Percentiles rank a stretch among this genome's conserved stretches.
Evolutionary conservation across 1,140 invertebrate species (phyloP).

Genomic region (Antheraea pernyi): DNA sequence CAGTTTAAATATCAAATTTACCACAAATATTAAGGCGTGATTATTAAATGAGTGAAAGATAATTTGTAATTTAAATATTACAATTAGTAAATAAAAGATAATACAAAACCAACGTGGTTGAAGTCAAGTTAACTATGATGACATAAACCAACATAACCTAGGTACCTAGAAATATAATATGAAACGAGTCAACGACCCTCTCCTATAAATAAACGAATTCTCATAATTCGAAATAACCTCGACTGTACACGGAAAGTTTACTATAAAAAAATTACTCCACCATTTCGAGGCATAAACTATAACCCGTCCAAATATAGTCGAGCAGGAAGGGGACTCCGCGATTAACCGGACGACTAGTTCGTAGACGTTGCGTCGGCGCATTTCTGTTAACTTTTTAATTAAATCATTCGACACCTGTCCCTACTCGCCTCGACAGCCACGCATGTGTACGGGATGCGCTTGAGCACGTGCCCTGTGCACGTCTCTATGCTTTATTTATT

Average conservation of each 20-base stretch:
- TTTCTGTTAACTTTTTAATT: slow-evolving; percentile 13
- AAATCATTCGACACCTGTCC: slow-evolving; percentile 16
- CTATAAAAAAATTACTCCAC: not conserved
- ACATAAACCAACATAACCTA: not conserved
- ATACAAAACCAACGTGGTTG: too few relatives aligned
- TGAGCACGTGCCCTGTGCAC: too few relatives aligned
- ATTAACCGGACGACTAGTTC: not conserved
- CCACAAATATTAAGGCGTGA: too few relatives aligned
- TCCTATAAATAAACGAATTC: not conserved
- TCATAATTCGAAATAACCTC: not conserved
- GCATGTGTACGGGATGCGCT: slow-evolving; percentile 5
- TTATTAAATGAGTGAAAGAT: too few relatives aligned
- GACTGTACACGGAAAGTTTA: not conserved
- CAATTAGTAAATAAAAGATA: too few relatives aligned
- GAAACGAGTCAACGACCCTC: not conserved
- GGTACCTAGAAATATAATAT: not conserved
- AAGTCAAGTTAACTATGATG: too few relatives aligned
- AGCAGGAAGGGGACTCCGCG: slow-evolving; percentile 7
- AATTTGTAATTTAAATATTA: too few relatives aligned
- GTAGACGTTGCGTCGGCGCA: not conserved
- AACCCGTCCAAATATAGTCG: slow-evolving; percentile 4
- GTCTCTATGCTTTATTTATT: too few relatives aligned
- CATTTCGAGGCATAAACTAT: slow-evolving; percentile 2
- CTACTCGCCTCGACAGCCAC: not conserved
- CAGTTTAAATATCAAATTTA: too few relatives aligned